Percentiles rank a stretch among this genome's conserved stretches.
phyloP scores from a whole-genome alignment of 1,140 invertebrate species.

The Diplogasteroides magnus region DNA sequence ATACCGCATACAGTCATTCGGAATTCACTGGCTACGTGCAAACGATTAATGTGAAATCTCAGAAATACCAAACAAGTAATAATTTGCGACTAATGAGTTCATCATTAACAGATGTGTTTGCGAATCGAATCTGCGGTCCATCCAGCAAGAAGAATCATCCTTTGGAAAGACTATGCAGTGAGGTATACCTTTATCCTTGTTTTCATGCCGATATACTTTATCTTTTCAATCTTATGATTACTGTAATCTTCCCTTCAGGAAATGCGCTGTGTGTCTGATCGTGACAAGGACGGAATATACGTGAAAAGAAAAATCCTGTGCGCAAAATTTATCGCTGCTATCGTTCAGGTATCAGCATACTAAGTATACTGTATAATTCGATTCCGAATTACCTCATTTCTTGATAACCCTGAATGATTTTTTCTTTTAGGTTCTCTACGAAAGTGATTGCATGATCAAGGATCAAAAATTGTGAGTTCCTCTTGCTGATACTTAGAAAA shows the following conservation, averaged over 20 bases:
- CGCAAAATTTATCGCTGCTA: slow-evolving; percentile 19
- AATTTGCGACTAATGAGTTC: no score
- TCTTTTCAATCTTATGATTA: background rate
- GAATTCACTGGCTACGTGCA: no score
- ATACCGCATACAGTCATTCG: no score
- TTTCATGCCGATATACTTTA: background rate
- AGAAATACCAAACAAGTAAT: no score
- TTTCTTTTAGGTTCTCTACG: no score
- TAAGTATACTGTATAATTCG: no score
- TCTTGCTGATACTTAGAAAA: background rate
- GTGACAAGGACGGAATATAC: slow-evolving; percentile 22
- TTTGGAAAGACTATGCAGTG: background rate
- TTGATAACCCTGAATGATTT: no score
- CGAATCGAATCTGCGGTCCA: background rate
- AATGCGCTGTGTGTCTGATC: slow-evolving; percentile 12
- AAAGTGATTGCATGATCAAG: slow-evolving; percentile 9
- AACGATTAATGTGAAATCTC: no score
- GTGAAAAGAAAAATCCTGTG: slow-evolving; percentile 19
- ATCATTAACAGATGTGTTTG: background rate
- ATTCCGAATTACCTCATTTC: no score
- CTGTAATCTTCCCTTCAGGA: background rate
- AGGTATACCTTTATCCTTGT: background rate
- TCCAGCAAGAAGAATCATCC: background rate
- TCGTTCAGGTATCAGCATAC: no score
- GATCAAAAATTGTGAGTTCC: slow-evolving; percentile 12